Evolutionary conservation across 1,140 invertebrate genomes (phyloP).

Genomic region (Lepidostoma basale): DNA sequence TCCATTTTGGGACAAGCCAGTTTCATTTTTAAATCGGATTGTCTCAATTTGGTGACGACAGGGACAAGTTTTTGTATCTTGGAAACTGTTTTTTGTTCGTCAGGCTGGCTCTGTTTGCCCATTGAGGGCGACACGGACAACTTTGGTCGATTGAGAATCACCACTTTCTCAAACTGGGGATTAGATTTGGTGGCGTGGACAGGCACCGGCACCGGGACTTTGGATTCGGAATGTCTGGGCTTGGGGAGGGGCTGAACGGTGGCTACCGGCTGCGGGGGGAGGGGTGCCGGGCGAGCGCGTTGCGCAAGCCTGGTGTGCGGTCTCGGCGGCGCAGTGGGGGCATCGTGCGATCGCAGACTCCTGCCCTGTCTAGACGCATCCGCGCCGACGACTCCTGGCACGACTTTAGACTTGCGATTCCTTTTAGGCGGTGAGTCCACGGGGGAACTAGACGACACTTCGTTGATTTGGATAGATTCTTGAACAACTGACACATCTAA

Average conservation of each 20-base stretch:
- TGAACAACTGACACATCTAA: constrained; percentile 46
- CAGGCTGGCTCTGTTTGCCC: not conserved
- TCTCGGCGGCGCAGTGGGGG: constrained; percentile 44
- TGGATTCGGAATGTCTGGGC: constrained; percentile 32
- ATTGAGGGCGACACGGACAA: constrained; percentile 8
- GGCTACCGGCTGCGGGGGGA: constrained; percentile 47
- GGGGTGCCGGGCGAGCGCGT: constrained; percentile 44
- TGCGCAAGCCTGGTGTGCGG: constrained; percentile 51
- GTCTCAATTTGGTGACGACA: constrained; percentile 20
- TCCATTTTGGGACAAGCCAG: not conserved
- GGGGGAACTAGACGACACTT: constrained; percentile 64
- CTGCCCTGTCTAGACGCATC: constrained; percentile 45
- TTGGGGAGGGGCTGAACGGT: constrained; percentile 29
- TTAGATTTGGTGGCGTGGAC: constrained; percentile 21
- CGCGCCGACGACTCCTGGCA: constrained; percentile 32
- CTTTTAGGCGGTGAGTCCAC: constrained; percentile 51
- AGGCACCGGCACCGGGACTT: constrained; percentile 39
- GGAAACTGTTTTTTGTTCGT: constrained; percentile 24
- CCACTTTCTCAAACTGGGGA: constrained; percentile 9
- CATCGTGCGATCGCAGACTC: constrained; percentile 55
- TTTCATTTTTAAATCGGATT: constrained; percentile 34
- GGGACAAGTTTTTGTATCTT: constrained; percentile 29
- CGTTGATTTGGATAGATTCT: constrained; percentile 65
- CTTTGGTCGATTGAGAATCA: constrained; percentile 31
- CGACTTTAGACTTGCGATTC: constrained; percentile 46